These are phyloP conservation scores for Blastomussa wellsi DNA, from an alignment of 92 coral and sea anemone species.

Conservation along the genomic window DNA sequence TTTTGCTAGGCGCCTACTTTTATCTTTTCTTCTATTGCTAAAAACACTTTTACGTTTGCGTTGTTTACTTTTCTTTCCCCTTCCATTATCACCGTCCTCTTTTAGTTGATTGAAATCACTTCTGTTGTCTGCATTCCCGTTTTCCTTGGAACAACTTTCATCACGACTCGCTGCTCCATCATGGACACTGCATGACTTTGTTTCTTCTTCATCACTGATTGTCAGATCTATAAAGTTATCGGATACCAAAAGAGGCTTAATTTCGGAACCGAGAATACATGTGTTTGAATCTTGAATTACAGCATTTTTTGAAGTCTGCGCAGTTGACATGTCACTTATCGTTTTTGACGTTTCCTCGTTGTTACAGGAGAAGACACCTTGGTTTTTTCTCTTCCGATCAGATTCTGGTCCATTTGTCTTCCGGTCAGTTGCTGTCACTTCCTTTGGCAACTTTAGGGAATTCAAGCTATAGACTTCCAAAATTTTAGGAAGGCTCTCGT, in stretches of 20 bases:
- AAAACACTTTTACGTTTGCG: slow-evolving; percentile 1
- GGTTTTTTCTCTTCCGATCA: not conserved
- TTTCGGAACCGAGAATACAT: not conserved
- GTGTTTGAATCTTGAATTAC: not conserved
- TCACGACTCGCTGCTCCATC: not conserved
- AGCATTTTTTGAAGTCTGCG: not conserved
- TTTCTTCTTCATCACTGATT: slow-evolving; percentile 24
- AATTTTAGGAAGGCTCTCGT: slow-evolving; percentile 22
- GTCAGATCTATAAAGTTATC: slow-evolving; percentile 32
- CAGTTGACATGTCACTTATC: not conserved
- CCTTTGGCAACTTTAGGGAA: not conserved
- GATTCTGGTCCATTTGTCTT: not conserved
- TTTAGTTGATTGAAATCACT: not conserved
- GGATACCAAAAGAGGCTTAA: not conserved
- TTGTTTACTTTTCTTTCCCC: not conserved
- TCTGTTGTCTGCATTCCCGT: not conserved
- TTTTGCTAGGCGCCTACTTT: not conserved
- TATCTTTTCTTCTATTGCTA: not conserved
- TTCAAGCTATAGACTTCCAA: slow-evolving; percentile 32
- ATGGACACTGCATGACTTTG: not conserved
- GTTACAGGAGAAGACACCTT: not conserved
- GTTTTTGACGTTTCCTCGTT: not conserved
- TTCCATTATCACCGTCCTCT: not conserved
- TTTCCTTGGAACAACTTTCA: not conserved
- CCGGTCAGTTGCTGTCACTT: not conserved